Evolutionary conservation across 1,140 invertebrate species (phyloP), one percentile per base, ranked within the genome.

Genomic region (Riptortus pedestris): DNA sequence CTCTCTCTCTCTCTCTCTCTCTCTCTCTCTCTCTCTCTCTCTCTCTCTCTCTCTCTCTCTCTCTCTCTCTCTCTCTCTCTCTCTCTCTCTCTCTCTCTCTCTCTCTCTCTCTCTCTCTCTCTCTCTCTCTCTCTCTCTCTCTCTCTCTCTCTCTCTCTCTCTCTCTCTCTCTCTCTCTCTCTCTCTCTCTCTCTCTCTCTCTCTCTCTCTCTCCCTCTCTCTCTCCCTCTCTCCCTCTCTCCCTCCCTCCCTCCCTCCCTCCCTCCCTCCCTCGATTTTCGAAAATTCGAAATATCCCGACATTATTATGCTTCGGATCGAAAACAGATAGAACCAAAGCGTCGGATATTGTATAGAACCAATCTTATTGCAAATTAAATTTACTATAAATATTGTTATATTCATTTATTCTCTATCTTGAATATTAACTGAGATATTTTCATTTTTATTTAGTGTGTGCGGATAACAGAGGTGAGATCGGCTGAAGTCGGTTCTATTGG

Each of bases 1-100:
- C 48, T 52, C 48, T 52, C 48, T 52, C 48, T 52, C 48, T 52
- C 48, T 52, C 48, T 52, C 48, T 52, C 48, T 52, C 48, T 52
- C 48, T 52, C 48, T 52, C 48, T 52, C 48, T 52, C 48, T 52
- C 33, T 60, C 33, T 28, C 58, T 60, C 57, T 27, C 26, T 60
- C 27, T 38, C 27, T 20, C 52, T 57, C 2, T 57, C 27, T 27
- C 18, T 2, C 27, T 57, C 18, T 57, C 52, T 57, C 18, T 27
- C 52, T 57, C 52, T 57, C 52, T 57, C 27, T 27, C 18, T 57
- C 52, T 38, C 2, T 57, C 18, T 57, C 27, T 20, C 18, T 57
- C 52, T 20, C 52, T 57, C 27, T 20, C 52, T 57, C 27, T 27
- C 27, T 57, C 52, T 2, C 18, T 27, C 27, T 20, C 52, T 20